Evolutionary conservation across 37 sponge, comb jelly and placozoan genomes (phyloP).

Genomic region (Lycopodina hypogea): DNA sequence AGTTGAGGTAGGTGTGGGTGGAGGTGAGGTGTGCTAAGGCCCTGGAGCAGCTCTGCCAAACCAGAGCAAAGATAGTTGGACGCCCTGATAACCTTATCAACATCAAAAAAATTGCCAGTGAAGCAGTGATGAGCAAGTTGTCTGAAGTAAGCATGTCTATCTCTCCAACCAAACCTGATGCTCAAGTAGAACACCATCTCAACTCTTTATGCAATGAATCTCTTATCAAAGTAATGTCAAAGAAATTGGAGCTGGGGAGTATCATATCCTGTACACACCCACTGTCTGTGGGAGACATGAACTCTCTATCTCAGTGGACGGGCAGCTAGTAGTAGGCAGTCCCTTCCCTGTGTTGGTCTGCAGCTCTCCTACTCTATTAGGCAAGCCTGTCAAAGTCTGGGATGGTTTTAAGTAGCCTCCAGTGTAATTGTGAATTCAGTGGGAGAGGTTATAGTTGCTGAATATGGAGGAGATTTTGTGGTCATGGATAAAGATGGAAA

Average conservation of each 20-base stretch:
- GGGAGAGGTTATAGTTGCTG: constrained; percentile 18
- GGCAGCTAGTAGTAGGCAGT: constrained; percentile 10
- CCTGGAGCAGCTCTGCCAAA: constrained; percentile 9
- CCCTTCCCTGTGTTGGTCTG: constrained; percentile 22
- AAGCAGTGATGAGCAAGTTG: background rate
- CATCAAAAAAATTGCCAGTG: background rate
- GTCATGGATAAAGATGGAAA: constrained; percentile 21
- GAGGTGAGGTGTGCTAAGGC: constrained; percentile 2
- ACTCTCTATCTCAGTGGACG: constrained; percentile 10
- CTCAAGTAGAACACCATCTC: constrained; percentile 1
- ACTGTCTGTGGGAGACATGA: constrained; percentile 13
- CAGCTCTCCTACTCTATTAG: constrained; percentile 28
- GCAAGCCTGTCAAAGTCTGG: constrained; percentile 14
- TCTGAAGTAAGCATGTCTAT: background rate
- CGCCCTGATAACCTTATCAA: too few species aligned
- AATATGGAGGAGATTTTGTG: constrained; percentile 2
- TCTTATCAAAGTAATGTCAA: background rate
- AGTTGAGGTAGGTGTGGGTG: background rate
- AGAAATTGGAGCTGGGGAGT: background rate
- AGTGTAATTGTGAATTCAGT: background rate
- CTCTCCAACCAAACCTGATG: background rate
- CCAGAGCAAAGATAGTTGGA: background rate
- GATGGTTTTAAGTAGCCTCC: constrained; percentile 2
- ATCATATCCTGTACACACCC: constrained; percentile 9
- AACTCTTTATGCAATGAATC: background rate